Evolutionary conservation across 2,888 invertebrate genomes (phyloP), one percentile per base, ranked within the genome.

Genomic region (Sarcophaga variegata): DNA sequence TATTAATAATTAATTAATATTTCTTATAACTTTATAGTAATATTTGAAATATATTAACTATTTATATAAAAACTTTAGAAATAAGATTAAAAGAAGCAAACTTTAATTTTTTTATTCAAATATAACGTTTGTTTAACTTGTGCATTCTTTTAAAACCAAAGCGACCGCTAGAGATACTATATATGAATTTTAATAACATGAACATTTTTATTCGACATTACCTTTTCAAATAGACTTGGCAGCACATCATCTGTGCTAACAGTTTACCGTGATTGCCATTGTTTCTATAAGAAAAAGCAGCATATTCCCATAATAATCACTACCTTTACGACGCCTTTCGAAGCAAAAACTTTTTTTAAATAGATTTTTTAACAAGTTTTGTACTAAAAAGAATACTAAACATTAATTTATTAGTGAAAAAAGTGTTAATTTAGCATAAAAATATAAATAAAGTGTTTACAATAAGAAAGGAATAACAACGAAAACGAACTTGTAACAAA

Each of bases 271-370:
- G 27, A n/a, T 25, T 63, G 10, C 4, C 27, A 72, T 27, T 69
- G 17, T 54, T 63, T 12, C 0, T n/a, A 1, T 54, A 66, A 75
- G 54, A 82, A 81, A 75, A 81, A 75, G 81, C 62, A 37, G 81
- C 81, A 76, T 70, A 63, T 82, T n/a, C 20, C 27, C 54, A 82
- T 64, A 76, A 70, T 74, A 70, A 22, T 70, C 3, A 71, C 63
- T 72, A 78, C 47, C 63, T 76, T 70, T 78, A 63, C 72, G 78
- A 78, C 67, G 62, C 66, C 60, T 82, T 66, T 70, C 75, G 22
- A 75, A 64, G 59, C n/a, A 63, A 47, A 77, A 67, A 22, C 11
- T 3, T 10, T 59, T 69, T 71, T 78, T 63, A 67, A 60, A 27
- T n/a, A 17, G 45, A 4, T 25, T 81, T 17, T 74, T 62, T 1